These are phyloP conservation scores for Pheosia gnoma DNA, from an alignment of 2,888 invertebrate species.

Conservation along the genomic window DNA sequence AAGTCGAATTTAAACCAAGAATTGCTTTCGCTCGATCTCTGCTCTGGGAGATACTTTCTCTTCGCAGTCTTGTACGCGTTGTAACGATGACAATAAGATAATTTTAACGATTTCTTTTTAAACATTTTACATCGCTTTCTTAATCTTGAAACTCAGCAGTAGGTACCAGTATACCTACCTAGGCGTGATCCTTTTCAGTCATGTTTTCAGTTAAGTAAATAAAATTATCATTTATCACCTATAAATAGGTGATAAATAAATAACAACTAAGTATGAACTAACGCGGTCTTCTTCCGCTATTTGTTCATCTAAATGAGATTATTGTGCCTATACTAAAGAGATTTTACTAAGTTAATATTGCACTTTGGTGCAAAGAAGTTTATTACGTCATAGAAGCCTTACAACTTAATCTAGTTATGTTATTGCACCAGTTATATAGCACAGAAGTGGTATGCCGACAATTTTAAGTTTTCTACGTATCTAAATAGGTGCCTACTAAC, in stretches of 20 bases:
- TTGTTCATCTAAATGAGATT: slow-evolving; percentile 2
- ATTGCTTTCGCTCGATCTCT: slow-evolving; percentile 15
- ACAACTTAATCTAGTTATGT: slow-evolving; percentile 60
- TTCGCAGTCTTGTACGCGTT: slow-evolving; percentile 17
- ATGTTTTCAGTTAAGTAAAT: neutral
- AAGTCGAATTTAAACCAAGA: neutral
- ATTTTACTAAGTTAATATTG: slow-evolving; percentile 36
- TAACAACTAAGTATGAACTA: neutral
- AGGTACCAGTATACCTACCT: neutral
- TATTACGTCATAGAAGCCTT: slow-evolving; percentile 58
- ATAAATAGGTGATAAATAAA: neutral
- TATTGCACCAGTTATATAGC: slow-evolving; percentile 4
- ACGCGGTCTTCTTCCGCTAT: neutral
- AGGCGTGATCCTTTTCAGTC: no score
- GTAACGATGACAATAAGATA: slow-evolving; percentile 29
- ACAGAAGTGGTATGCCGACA: neutral
- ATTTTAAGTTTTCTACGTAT: neutral
- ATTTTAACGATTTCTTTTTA: slow-evolving; percentile 22
- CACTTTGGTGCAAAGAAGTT: slow-evolving; percentile 21
- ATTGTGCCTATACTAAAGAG: slow-evolving; percentile 15
- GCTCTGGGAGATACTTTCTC: slow-evolving; percentile 30
- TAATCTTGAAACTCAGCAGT: slow-evolving; percentile 11
- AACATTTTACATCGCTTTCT: slow-evolving; percentile 19
- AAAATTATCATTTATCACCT: neutral
- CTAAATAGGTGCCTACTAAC: neutral